Base-by-base conservation (phyloP, 2,113 vertebrate species). In the Oreocharis arfaki region DNA sequence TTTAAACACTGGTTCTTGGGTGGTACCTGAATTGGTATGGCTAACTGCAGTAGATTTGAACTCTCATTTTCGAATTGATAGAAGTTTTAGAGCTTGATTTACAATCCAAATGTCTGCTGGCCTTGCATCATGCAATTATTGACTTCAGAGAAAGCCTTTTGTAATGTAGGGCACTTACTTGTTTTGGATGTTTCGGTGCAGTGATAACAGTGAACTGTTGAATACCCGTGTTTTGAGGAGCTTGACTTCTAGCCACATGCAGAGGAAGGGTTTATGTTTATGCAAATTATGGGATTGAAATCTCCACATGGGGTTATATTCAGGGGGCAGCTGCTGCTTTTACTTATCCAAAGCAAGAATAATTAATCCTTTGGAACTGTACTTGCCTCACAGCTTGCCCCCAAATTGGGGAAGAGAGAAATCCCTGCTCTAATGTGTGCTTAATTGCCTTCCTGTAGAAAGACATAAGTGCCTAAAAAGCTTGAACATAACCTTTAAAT, bases 271-370 rank as follows among this genome's bases (percentile, higher is more conserved):
- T 90, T 95, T 96, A 69, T 92, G 75, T 90, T 93, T 91, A 84
- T 96, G 78, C 81, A 92, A 86, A 96, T 95, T 67, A 83, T 46
- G 53, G 59, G 68, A 56, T 87, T 91, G 79, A 89, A 95, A 59
- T 87, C 57, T 49, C 87, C 84, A 53, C 32, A 42, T 74, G 78
- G 44, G 85, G 60, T 80, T 92, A 28, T 87, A 88, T 82, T 92
- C 71, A 88, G 50, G 39, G 42, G 86, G 3, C 88, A 95, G 95
- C 89, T 96, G 91, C 91, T 93, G 65, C 82, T 94, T 80, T 93
- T 96, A 59, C 68, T 92, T 93, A 63, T 13, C 61, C 61, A 74
- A 84, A 85, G 88, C 37, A 85, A 39, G 73, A 94, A 85, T 90
- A 95, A 87, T 86, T 74, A 84, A 68, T 81, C 68, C 65, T 87